A percentile compares a stretch with the other conserved stretches of the same genome.
These are phyloP conservation scores for Elanus axillaris DNA, from an alignment of 2,113 vertebrate genomes.

Conservation along the genomic window DNA sequence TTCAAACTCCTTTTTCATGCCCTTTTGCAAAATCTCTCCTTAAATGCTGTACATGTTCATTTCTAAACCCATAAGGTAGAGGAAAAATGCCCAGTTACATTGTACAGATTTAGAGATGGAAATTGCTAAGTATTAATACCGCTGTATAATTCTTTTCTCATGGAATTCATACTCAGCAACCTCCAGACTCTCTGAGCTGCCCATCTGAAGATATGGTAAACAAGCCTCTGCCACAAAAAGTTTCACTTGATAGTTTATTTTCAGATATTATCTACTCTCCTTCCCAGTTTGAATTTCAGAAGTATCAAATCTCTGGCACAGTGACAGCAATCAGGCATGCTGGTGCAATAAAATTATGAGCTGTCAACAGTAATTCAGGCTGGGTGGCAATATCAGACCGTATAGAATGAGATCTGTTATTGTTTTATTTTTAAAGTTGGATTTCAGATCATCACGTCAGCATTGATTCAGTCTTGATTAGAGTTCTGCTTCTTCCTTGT, in stretches of 20 bases:
- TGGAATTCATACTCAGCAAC: neutral
- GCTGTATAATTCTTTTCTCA: neutral
- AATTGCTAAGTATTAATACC: neutral
- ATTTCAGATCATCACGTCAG: neutral
- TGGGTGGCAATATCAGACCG: neutral
- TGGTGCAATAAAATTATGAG: neutral
- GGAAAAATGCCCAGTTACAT: neutral
- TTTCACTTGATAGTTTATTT: conserved; percentile 9
- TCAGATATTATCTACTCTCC: neutral
- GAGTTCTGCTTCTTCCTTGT: neutral
- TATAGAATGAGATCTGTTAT: neutral
- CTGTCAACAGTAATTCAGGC: neutral
- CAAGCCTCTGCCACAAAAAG: neutral
- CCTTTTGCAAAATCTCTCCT: neutral
- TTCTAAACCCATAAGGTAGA: neutral
- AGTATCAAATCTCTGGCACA: neutral
- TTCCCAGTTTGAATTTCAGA: neutral
- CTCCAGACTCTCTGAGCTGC: neutral
- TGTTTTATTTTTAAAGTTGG: neutral
- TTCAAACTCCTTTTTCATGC: neutral
- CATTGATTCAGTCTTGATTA: neutral
- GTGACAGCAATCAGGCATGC: neutral
- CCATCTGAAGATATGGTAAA: neutral
- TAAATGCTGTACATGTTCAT: neutral
- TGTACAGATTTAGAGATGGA: neutral